Evolutionary conservation across 2,797 vertebrate species (phyloP).

Genomic region (Setipinna tenuifilis): DNA sequence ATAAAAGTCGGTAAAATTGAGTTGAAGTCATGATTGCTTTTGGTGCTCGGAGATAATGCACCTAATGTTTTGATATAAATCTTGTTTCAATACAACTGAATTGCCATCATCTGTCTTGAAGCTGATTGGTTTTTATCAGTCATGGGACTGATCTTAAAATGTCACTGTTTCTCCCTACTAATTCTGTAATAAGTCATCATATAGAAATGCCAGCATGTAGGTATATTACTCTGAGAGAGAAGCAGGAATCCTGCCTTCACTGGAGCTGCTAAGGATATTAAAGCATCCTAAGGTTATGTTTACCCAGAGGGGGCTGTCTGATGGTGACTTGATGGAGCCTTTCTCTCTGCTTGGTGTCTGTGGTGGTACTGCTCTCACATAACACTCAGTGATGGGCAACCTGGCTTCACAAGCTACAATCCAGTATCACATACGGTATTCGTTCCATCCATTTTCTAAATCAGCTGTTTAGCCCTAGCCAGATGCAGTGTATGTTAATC

Average conservation of each 20-base stretch:
- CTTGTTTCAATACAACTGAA: background rate
- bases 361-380: background rate
- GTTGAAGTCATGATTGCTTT: background rate
- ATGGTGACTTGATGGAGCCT: background rate
- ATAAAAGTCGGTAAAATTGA: background rate
- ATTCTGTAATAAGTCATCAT: background rate
- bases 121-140: conserved; percentile 1
- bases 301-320: background rate
- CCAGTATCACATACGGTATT: too few relatives aligned
- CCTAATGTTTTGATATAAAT: background rate
- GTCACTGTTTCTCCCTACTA: background rate
- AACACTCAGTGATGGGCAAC: background rate
- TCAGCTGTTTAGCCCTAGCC: too few relatives aligned
- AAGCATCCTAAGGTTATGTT: background rate
- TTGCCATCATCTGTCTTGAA: background rate
- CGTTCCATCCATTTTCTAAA: too few relatives aligned
- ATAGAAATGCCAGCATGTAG: background rate
- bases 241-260: background rate
- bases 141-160: background rate
- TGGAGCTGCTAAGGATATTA: background rate
- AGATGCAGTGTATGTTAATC: too few relatives aligned
- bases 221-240: background rate
- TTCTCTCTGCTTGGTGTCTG: background rate
- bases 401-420: too few relatives aligned
- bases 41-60: background rate